Percentiles rank a stretch among this genome's conserved stretches.
Evolutionary conservation across 2,888 invertebrate species (phyloP).

Genomic region (Drosophila incognita): DNA sequence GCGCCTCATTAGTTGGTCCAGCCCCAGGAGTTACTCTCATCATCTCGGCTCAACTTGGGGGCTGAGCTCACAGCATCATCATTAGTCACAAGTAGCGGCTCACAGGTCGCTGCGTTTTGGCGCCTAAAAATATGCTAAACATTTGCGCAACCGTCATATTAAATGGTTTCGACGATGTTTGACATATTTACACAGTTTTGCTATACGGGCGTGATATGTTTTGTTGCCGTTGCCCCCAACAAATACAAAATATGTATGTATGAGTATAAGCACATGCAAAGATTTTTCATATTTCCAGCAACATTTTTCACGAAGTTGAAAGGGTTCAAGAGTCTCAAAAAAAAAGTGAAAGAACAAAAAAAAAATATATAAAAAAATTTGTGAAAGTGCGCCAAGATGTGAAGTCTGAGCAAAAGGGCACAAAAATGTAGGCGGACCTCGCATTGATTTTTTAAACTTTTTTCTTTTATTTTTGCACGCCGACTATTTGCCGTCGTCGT

Average conservation of each 20-base stretch:
- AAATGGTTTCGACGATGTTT: conserved; percentile 78
- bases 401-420: conserved; percentile 28
- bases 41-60: conserved; percentile 36
- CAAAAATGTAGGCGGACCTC: conserved; percentile 44
- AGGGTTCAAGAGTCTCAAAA: conserved; percentile 64
- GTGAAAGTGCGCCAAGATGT: conserved; percentile 58
- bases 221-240: conserved; percentile 1
- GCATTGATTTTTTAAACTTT: conserved; percentile 69
- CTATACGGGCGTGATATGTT: conserved; percentile 36
- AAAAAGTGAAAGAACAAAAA: conserved; percentile 9
- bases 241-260: conserved; percentile 22
- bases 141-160: conserved; percentile 66
- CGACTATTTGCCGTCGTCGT: conserved; percentile 39
- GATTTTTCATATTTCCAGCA: conserved; percentile 76
- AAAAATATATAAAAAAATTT: conserved; percentile 7
- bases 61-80: conserved; percentile 65
- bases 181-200: conserved; percentile 77
- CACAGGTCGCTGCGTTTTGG: conserved; percentile 48
- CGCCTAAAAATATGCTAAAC: conserved; percentile 74
- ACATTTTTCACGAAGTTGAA: conserved; percentile 71
- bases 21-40: conserved; percentile 43
- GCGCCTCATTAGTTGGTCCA: conserved; percentile 81
- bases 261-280: conserved; percentile 50
- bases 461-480: conserved; percentile 21
- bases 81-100: conserved; percentile 77